Evolutionary conservation across 2,888 invertebrate species (phyloP), one percentile per base, ranked within the genome.

Genomic region (Euspilapteryx auroguttella): DNA sequence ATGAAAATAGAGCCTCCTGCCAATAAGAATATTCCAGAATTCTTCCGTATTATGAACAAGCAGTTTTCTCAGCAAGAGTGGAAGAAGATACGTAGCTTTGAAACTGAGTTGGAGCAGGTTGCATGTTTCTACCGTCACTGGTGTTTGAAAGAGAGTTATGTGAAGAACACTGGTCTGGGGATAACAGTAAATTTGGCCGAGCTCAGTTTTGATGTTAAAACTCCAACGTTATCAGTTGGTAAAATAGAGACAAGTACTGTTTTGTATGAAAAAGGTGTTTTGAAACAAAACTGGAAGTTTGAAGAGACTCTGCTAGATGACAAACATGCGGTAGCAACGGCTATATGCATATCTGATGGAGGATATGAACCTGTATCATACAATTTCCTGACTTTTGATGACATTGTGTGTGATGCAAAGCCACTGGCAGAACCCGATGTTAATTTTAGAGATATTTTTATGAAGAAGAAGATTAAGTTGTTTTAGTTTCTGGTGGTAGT

Each of bases 71-170:
- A 55, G 1, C 49, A 65, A 2, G 97, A 97, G 62, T 97, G 96
- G 96, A 49, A 51, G 1, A 81, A 78, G 28, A 91, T 97, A 37
- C 75, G 59, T 30, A 65, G 68, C 21, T 69, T 64, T 33, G 47
- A 58, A 8, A 64, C 58, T 26, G 85, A 89, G 40, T 46, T 49
- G 12, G 79, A 85, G n/a, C 85, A 90, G 54, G 64, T 92, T 20
- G 75, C 77, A 10, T 85, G 85, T 47, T 97, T 96, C 62, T 94
- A 87, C 56, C 79, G 96, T 34, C 80, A 89, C 47, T 97, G 97
- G 96, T 88, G 93, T 43, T 71, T 97, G 27, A 97, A 97, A 62
- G 96, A 97, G 57, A 89, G 94, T 51, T 94, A 93, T 53, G 89
- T 93, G 1, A 97, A 97, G 66, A 94, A 95, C 36, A 78, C 86